Percentiles rank a stretch among this genome's conserved stretches.
Evolutionary conservation across 1,140 invertebrate genomes (phyloP).

Genomic region (Phymorhynchus buccinoides): DNA sequence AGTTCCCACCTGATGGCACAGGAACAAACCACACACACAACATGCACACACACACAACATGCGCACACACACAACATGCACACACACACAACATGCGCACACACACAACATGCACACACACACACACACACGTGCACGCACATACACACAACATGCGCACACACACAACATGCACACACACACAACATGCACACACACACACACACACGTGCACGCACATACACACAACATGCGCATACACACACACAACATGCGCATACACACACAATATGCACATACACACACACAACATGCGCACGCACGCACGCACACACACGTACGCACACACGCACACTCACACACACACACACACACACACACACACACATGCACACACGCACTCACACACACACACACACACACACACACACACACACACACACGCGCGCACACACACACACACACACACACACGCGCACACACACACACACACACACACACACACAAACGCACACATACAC

Average conservation of each 20-base stretch:
- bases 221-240: too few species aligned
- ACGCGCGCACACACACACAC: slow-evolving; percentile 3
- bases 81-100: too few species aligned
- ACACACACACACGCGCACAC: too few species aligned
- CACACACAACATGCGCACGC: not conserved
- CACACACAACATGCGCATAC: too few species aligned
- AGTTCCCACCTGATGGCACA: slow-evolving; percentile 65
- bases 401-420: not conserved
- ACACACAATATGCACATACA: not conserved
- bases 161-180: not conserved
- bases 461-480: too few species aligned
- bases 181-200: not conserved
- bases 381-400: not conserved
- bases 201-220: too few species aligned
- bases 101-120: too few species aligned
- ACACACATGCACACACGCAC: too few species aligned
- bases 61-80: slow-evolving; percentile 14
- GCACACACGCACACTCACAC: too few species aligned
- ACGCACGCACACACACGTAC: not conserved
- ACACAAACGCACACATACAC: too few species aligned
- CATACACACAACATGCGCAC: not conserved
- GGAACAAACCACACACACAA: not conserved
- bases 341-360: too few species aligned
- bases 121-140: too few species aligned
- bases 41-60: not conserved